These are phyloP conservation scores for Drosophila algonquin DNA, from an alignment of 2,888 invertebrate genomes.

Conservation along the genomic window DNA sequence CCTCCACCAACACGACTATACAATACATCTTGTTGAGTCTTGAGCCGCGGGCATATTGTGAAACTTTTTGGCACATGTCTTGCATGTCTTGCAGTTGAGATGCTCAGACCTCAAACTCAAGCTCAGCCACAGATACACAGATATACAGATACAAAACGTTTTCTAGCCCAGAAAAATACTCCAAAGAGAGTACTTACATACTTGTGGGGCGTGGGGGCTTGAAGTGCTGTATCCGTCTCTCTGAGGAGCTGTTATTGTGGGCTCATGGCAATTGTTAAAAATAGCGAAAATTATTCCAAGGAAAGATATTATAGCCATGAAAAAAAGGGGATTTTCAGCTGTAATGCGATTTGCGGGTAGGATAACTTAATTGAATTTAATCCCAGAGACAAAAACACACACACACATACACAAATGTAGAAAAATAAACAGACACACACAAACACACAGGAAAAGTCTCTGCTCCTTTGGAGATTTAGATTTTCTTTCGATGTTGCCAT, in stretches of 20 bases:
- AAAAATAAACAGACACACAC: slow-evolving; percentile 9
- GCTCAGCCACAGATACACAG: background rate
- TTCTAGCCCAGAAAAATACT: slow-evolving; percentile 30
- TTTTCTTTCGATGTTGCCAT: slow-evolving; percentile 5
- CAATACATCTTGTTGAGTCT: slow-evolving; percentile 22
- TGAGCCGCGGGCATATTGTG: slow-evolving; percentile 73
- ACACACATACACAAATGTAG: slow-evolving; percentile 17
- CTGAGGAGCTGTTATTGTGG: slow-evolving; percentile 9
- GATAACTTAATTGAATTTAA: slow-evolving; percentile 28
- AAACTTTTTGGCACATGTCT: slow-evolving; percentile 79
- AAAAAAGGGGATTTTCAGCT: slow-evolving; percentile 6
- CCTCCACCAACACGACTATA: slow-evolving; percentile 2
- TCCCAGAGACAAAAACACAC: slow-evolving; percentile 23
- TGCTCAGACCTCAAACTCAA: background rate
- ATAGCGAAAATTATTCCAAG: slow-evolving; percentile 51
- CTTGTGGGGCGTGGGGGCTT: slow-evolving; percentile 19
- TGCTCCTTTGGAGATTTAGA: slow-evolving; percentile 14
- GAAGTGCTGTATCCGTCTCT: slow-evolving; percentile 34
- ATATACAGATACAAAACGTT: slow-evolving; percentile 1
- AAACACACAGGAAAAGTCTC: slow-evolving; percentile 14
- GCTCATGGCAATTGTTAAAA: slow-evolving; percentile 56
- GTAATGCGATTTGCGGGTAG: slow-evolving; percentile 5
- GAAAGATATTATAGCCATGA: slow-evolving; percentile 10
- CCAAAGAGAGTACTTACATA: slow-evolving; percentile 48
- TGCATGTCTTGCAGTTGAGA: slow-evolving; percentile 63